Percentiles rank a stretch among this genome's conserved stretches.
phyloP scores from a whole-genome alignment of 2,113 vertebrate species.

The Apus apus region DNA sequence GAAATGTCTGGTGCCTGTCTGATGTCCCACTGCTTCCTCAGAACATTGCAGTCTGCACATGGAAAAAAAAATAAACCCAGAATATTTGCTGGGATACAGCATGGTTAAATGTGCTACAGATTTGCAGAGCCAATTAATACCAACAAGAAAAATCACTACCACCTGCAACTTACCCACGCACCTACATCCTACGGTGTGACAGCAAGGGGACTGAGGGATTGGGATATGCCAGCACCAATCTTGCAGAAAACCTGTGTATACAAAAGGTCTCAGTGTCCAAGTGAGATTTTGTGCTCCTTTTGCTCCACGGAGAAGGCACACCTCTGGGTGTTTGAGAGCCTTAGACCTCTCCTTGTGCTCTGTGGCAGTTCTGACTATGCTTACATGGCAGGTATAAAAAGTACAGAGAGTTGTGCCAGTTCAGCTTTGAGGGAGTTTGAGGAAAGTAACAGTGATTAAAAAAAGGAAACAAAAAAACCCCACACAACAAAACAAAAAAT shows the following conservation, averaged over 20 bases:
- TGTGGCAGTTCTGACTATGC: not conserved
- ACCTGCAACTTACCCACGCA: not conserved
- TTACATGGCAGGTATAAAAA: accelerated
- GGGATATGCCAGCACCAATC: not conserved
- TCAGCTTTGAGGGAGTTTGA: not conserved
- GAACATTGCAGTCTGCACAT: not conserved
- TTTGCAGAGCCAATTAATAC: not conserved
- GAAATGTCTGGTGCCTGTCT: not conserved
- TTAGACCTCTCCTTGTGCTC: not conserved
- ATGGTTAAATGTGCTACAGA: not conserved
- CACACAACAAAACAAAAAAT: no score
- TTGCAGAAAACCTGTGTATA: not conserved
- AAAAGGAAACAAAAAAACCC: not conserved
- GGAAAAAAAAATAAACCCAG: not conserved
- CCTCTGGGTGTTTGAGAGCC: not conserved
- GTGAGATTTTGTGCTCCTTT: not conserved
- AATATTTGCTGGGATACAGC: not conserved
- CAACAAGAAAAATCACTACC: not conserved
- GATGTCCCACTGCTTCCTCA: not conserved
- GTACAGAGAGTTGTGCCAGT: accelerated
- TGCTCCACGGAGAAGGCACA: not conserved
- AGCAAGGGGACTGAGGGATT: not conserved
- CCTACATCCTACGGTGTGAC: not conserved
- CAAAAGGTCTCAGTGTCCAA: not conserved
- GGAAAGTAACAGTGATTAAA: not conserved